Evolutionary conservation across 2,888 invertebrate species (phyloP).

Genomic region (Drosophila buzzatii): DNA sequence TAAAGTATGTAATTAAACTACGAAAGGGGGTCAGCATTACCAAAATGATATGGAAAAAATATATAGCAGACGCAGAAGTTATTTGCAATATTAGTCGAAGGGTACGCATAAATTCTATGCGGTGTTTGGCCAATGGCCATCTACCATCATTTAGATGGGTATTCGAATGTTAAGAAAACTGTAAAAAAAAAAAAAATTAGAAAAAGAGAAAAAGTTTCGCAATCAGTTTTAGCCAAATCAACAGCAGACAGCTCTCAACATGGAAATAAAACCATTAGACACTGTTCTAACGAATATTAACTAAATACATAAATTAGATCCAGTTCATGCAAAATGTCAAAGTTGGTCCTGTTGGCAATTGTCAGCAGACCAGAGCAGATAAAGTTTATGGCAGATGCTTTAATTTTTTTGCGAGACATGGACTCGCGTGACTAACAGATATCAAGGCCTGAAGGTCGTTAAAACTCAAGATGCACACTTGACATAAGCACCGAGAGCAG

Average conservation of each 20-base stretch:
- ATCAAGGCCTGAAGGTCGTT: slow-evolving; percentile 73
- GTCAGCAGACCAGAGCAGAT: slow-evolving; percentile 39
- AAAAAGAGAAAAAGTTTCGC: slow-evolving; percentile 16
- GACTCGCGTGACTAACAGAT: slow-evolving; percentile 71
- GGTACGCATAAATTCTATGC: neutral
- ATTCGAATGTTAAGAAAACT: neutral
- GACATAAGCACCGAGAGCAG: slow-evolving; percentile 33
- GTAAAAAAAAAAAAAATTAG: too few species aligned
- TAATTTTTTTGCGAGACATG: slow-evolving; percentile 36
- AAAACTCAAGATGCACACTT: slow-evolving; percentile 69
- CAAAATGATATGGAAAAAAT: too few species aligned
- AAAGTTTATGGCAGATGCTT: slow-evolving; percentile 64
- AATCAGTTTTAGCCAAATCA: slow-evolving; percentile 39
- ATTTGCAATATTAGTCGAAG: neutral
- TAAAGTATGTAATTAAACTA: too few species aligned
- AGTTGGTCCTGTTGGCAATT: slow-evolving; percentile 48
- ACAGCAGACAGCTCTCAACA: slow-evolving; percentile 60
- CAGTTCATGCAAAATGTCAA: slow-evolving; percentile 39
- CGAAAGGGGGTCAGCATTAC: too few species aligned
- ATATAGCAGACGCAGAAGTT: neutral
- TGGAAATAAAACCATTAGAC: slow-evolving; percentile 70
- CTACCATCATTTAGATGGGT: neutral
- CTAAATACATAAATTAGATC: slow-evolving; percentile 78
- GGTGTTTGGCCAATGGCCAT: neutral
- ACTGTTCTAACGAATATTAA: slow-evolving; percentile 58